Conservation (phyloP, 2,797 vertebrate genomes). For the Selene dorsalis region DNA sequence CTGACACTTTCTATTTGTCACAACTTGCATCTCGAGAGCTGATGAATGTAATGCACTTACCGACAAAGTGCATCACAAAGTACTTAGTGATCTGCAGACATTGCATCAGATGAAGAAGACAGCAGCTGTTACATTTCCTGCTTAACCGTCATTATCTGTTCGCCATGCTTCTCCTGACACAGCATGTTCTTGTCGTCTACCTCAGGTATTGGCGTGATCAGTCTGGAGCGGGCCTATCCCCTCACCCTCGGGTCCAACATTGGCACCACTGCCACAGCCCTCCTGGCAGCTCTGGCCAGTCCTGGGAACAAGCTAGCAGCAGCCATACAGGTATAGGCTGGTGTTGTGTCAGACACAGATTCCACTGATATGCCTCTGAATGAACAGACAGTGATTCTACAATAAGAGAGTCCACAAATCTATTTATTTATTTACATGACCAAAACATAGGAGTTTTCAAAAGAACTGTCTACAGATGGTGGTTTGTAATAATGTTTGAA, state of each 20-base stretch:
- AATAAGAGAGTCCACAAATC: constrained; percentile 4
- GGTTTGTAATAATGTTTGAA: constrained; percentile 4
- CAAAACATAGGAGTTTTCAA: background rate
- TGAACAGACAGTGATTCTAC: constrained; percentile 8
- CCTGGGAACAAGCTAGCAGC: constrained; percentile 82
- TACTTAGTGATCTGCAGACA: background rate
- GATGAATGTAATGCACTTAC: background rate
- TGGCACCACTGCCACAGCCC: constrained; percentile 85
- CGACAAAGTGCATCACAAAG: constrained; percentile 10
- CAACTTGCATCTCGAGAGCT: background rate
- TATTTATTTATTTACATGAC: background rate
- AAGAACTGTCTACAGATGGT: background rate
- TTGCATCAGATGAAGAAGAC: background rate
- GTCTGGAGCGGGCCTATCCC: constrained; percentile 85
- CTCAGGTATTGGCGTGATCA: constrained; percentile 85
- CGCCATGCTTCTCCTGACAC: background rate
- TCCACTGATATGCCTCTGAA: constrained; percentile 13
- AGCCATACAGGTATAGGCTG: constrained; percentile 79
- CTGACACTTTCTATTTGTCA: background rate
- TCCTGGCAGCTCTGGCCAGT: constrained; percentile 85
- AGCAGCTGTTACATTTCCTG: background rate
- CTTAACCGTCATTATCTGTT: background rate
- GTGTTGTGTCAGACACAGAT: constrained; percentile 19
- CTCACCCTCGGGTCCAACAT: constrained; percentile 87
- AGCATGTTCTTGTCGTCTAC: constrained; percentile 10